These are phyloP conservation scores for Anisognathus igniventris DNA, from an alignment of 2,797 vertebrate species.

Conservation along the genomic window DNA sequence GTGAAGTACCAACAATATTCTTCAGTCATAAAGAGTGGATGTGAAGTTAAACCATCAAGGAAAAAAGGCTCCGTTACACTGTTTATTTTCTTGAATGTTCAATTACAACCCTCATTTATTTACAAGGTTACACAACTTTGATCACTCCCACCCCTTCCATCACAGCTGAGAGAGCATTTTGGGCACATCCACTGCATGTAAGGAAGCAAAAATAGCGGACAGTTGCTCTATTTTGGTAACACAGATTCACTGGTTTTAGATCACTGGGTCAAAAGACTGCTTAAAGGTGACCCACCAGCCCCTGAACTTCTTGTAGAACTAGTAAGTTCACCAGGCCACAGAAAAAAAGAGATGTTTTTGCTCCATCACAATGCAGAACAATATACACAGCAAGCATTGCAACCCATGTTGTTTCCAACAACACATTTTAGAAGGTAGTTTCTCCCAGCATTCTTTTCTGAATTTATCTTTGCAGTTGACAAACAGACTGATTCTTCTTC, in stretches of 20 bases:
- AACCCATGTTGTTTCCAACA: not conserved
- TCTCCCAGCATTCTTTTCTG: not conserved
- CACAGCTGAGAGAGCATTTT: conserved; percentile 9
- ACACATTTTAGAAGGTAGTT: not conserved
- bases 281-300: conserved; percentile 28
- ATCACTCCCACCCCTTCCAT: not conserved
- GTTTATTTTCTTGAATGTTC: not conserved
- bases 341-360: not conserved
- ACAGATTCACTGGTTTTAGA: not conserved
- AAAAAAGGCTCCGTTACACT: not conserved
- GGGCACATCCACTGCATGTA: not conserved
- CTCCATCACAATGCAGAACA: not conserved
- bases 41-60: not conserved
- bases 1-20: not conserved
- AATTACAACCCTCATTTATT: not conserved
- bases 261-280: not conserved
- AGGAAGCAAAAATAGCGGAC: conserved; percentile 13
- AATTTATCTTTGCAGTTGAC: not conserved
- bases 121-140: not conserved
- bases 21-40: not conserved
- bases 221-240: conserved; percentile 20
- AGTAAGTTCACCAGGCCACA: not conserved
- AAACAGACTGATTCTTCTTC: not conserved
- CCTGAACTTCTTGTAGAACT: not conserved
- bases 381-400: not conserved